These are phyloP conservation scores for Scolanthus callimorphus DNA, from an alignment of 92 coral and sea anemone genomes.

Conservation along the genomic window DNA sequence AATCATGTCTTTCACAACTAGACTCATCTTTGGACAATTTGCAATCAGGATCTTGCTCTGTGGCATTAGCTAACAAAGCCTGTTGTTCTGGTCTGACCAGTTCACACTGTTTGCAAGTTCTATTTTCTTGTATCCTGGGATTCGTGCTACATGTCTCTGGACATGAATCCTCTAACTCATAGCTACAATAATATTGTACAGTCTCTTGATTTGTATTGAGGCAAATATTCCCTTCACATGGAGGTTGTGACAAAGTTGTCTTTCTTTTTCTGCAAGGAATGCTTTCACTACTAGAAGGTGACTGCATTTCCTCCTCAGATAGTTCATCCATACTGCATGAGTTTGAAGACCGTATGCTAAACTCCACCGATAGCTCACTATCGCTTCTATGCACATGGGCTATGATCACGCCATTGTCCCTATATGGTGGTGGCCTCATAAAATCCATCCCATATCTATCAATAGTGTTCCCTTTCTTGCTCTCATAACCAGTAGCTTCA, in stretches of 20 bases:
- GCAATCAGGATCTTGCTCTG: neutral
- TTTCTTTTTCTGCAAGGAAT: too few species aligned
- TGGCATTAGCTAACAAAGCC: neutral
- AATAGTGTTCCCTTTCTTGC: conserved; percentile 13
- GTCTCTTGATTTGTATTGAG: neutral
- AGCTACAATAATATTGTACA: conserved; percentile 3
- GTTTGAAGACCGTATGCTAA: conserved; percentile 17
- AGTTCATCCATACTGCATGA: conserved; percentile 33
- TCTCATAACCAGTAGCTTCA: conserved; percentile 7
- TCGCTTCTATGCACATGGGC: conserved; percentile 8
- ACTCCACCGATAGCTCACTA: conserved; percentile 19
- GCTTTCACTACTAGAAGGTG: neutral
- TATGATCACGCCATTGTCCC: conserved; percentile 14
- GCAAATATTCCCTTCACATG: neutral
- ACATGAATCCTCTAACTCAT: neutral
- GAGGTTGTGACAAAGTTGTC: neutral
- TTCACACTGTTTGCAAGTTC: neutral
- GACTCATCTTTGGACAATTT: neutral
- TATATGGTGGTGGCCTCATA: conserved; percentile 25
- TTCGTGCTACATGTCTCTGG: neutral
- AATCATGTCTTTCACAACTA: neutral
- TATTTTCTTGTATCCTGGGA: neutral
- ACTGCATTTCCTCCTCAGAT: conserved; percentile 18
- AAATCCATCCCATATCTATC: conserved; percentile 19
- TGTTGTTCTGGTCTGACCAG: neutral